These are phyloP conservation scores for Neoitamus cyanurus DNA, from an alignment of 2,888 invertebrate species.

Conservation along the genomic window DNA sequence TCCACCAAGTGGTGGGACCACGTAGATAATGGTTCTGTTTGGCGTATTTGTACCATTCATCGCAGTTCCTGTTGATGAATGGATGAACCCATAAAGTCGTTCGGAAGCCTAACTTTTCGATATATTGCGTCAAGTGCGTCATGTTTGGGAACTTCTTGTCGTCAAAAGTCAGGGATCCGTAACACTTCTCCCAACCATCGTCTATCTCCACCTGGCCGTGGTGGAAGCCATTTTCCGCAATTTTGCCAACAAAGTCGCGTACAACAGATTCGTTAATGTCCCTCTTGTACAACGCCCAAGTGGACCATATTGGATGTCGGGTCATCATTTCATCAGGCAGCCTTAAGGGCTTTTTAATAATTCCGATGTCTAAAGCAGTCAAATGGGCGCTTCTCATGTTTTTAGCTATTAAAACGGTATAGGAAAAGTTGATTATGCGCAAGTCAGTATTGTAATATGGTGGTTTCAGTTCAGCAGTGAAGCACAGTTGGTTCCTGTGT, in stretches of 20 bases:
- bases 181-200: neutral
- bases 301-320: neutral
- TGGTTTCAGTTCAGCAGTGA: neutral
- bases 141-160: neutral
- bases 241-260: neutral
- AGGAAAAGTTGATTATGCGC: neutral
- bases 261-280: neutral
- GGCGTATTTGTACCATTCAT: conserved; percentile 58
- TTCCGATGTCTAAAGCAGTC: neutral
- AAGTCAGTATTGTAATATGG: neutral
- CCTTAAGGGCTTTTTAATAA: too few species aligned
- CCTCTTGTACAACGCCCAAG: neutral
- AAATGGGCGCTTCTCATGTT: neutral
- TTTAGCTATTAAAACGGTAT: neutral
- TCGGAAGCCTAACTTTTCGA: conserved; percentile 77
- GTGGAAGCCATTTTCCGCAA: neutral
- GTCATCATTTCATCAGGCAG: neutral
- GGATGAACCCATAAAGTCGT: conserved; percentile 89
- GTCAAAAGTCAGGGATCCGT: neutral
- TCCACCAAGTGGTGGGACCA: neutral
- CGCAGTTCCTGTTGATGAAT: conserved; percentile 79
- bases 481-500: neutral
- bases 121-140: conserved; percentile 56
- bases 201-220: neutral
- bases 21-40: neutral